Evolutionary conservation across 2,797 vertebrate species (phyloP).

Genomic region (Micropoecilia bifurca): DNA sequence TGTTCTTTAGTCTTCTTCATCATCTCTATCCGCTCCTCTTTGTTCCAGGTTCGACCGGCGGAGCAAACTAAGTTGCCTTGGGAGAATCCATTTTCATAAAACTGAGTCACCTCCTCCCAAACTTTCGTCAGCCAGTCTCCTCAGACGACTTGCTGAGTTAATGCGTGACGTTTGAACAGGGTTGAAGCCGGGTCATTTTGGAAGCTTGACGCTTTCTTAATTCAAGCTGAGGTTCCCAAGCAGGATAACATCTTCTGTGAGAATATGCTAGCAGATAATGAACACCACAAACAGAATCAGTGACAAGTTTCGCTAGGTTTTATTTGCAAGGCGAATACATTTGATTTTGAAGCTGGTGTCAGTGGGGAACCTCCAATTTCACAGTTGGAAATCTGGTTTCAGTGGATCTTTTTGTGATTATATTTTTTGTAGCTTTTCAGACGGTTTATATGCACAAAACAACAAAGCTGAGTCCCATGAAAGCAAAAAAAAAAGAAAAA

Average conservation of each 20-base stretch:
- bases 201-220: not conserved
- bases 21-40: not conserved
- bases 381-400: not conserved
- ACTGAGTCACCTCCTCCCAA: not conserved
- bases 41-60: not conserved
- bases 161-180: not conserved
- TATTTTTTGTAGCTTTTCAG: not conserved
- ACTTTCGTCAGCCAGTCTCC: not conserved
- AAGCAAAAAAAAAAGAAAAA: not conserved
- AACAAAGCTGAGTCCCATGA: not conserved
- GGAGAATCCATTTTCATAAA: not conserved
- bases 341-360: not conserved
- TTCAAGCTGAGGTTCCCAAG: not conserved
- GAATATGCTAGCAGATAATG: not conserved
- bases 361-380: not conserved
- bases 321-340: not conserved
- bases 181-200: not conserved
- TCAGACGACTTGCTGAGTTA: not conserved
- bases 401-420: not conserved
- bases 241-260: not conserved
- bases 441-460: not conserved
- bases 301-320: not conserved
- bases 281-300: not conserved
- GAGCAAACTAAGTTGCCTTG: not conserved
- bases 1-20: not conserved